Conservation (phyloP, 2,113 vertebrate species). For the Tyto alba region DNA sequence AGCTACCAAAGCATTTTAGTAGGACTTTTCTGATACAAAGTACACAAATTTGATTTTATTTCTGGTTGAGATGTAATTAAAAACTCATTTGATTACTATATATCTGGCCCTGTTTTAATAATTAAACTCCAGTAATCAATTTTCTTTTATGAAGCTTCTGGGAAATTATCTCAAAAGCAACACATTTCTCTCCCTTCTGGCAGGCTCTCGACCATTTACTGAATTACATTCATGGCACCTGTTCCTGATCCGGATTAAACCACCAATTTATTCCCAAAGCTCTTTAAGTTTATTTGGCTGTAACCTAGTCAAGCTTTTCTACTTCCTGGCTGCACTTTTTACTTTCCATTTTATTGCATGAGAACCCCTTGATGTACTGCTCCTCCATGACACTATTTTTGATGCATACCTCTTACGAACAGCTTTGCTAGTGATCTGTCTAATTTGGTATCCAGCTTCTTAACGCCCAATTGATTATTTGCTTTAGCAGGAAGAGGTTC, state of each 20-base stretch:
- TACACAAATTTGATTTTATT: slow-evolving; percentile 75
- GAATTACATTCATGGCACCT: slow-evolving; percentile 76
- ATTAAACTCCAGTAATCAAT: slow-evolving; percentile 79
- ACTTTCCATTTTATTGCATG: slow-evolving; percentile 32
- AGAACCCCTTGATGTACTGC: background rate
- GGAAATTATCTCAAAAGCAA: slow-evolving; percentile 84
- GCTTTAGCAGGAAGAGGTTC: background rate
- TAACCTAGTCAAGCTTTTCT: slow-evolving; percentile 45
- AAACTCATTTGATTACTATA: slow-evolving; percentile 81
- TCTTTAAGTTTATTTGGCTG: slow-evolving; percentile 70
- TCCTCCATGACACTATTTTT: background rate
- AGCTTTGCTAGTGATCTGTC: background rate
- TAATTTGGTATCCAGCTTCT: background rate
- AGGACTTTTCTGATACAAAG: slow-evolving; percentile 66
- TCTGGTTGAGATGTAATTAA: slow-evolving; percentile 79
- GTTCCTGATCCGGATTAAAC: slow-evolving; percentile 74
- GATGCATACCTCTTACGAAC: background rate
- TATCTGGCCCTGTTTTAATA: slow-evolving; percentile 77
- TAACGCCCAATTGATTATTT: background rate
- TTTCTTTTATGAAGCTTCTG: slow-evolving; percentile 83
- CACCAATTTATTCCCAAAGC: slow-evolving; percentile 69
- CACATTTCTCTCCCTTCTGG: slow-evolving; percentile 77
- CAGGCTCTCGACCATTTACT: slow-evolving; percentile 73
- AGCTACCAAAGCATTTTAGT: slow-evolving; percentile 71
- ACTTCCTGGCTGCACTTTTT: slow-evolving; percentile 35